A percentile compares a stretch with the other conserved stretches of the same genome.
phyloP scores from a whole-genome alignment of 2,113 vertebrate genomes.

The Calidris pugnax region DNA sequence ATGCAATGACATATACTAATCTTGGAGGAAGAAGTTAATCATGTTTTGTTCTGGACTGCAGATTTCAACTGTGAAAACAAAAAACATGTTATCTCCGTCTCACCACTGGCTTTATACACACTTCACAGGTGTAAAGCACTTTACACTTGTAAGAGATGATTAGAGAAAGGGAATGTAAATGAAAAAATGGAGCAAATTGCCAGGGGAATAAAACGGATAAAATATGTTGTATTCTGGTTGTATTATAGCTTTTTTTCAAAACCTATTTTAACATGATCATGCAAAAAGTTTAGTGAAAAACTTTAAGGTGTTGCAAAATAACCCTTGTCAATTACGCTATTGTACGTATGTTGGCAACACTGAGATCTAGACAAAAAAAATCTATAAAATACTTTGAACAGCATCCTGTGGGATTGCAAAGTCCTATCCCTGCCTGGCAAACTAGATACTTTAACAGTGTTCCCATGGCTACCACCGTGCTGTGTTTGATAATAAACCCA shows the following conservation, averaged over 20 bases:
- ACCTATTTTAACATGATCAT: background rate
- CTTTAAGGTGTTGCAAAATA: background rate
- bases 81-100: background rate
- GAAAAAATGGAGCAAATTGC: background rate
- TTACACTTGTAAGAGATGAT: background rate
- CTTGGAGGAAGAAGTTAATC: background rate
- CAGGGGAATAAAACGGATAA: background rate
- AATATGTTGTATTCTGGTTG: background rate
- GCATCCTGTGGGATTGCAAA: background rate
- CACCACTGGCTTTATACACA: background rate
- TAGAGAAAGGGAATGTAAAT: background rate
- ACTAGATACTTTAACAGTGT: conserved; percentile 22
- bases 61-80: background rate
- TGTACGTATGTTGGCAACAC: background rate
- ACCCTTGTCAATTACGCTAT: background rate
- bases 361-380: background rate
- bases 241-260: background rate
- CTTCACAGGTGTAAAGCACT: background rate
- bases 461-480: conserved; percentile 7
- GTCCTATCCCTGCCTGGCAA: background rate
- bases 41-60: background rate
- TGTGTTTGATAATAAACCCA: conserved; percentile 35
- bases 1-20: background rate
- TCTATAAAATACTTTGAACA: background rate
- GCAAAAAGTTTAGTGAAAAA: background rate